Conservation (phyloP, 2,797 vertebrate species). For the Hyperoplus immaculatus region DNA sequence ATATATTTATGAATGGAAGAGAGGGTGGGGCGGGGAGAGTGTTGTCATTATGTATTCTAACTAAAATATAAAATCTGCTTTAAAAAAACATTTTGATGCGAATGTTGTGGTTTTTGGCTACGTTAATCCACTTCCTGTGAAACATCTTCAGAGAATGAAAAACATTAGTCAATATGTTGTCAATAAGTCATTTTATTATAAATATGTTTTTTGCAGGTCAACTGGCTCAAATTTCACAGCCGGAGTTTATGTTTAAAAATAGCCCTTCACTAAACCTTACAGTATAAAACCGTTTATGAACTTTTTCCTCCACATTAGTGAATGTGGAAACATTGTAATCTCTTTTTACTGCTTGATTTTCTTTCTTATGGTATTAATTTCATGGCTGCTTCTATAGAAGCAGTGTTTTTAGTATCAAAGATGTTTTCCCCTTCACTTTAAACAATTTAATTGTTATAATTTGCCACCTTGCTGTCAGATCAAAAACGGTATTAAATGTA, state of each 20-base stretch:
- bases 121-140: neutral
- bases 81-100: neutral
- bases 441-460: slow-evolving; percentile 27
- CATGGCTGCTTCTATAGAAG: slow-evolving; percentile 31
- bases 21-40: neutral
- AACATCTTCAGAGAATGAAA: slow-evolving; percentile 4
- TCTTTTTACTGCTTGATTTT: slow-evolving; percentile 26
- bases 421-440: slow-evolving; percentile 24
- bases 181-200: slow-evolving; percentile 77
- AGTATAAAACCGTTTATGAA: slow-evolving; percentile 51
- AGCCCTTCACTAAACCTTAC: slow-evolving; percentile 63
- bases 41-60: slow-evolving; percentile 58
- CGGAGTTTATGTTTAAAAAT: slow-evolving; percentile 60
- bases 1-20: slow-evolving; percentile 71
- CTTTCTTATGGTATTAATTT: slow-evolving; percentile 28
- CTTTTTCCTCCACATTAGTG: slow-evolving; percentile 8
- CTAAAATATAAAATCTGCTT: slow-evolving; percentile 67
- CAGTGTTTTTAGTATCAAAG: slow-evolving; percentile 56
- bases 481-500: slow-evolving; percentile 11
- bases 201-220: slow-evolving; percentile 62
- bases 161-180: slow-evolving; percentile 23
- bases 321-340: slow-evolving; percentile 16
- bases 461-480: slow-evolving; percentile 37
- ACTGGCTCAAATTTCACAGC: slow-evolving; percentile 33
- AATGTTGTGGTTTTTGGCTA: neutral